Base-by-base conservation (phyloP, 2,797 vertebrate species). In the Microctenopoma steveboyesi region DNA sequence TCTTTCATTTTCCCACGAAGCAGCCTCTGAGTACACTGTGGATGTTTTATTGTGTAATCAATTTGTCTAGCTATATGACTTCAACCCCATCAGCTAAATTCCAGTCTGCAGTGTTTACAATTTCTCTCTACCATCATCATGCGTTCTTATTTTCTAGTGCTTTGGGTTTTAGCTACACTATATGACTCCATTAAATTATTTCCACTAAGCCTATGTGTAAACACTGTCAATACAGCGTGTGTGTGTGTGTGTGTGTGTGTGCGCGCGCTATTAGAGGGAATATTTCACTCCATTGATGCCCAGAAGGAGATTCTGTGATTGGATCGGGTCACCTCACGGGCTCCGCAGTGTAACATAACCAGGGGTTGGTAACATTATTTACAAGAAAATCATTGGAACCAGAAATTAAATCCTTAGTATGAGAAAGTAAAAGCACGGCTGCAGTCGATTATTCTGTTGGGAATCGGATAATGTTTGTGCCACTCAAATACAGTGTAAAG, bases 11-110 rank as follows among this genome's bases (percentile, higher is more conserved):
- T 50, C 59, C 59, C 15, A 56, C 72, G 52, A 88, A 81, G 69
- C 52, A 50, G 12, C 71, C 60, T 62, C 64, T 18, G 64, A 78
- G 63, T 61, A 54, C 39, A 6, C 48, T 65, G 50, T 51, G 33
- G 73, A 56, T 63, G 67, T 77, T 78, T 78, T 75, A 82, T 78
- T 75, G 64, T 73, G 33, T 67, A 52, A 77, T 80, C 37, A 69
- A 56, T 81, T 81, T 81, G 22, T 74, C 61, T 27, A 45, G 47
- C 72, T 72, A 35, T 74, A 63, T 52, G 69, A 69, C 64, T 73
- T 79, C 43, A 69, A 63, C 35, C 58, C 57, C 6, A 27, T 73
- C 58, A 69, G 72, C 60, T 68, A 37, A 62, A 77, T 47, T 75
- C 64, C 51, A 69, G 72, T 57, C 58, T 61, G 62, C 55, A 54